phyloP scores from a whole-genome alignment of 2,888 invertebrate species.

The Boloria euphrosyne region DNA sequence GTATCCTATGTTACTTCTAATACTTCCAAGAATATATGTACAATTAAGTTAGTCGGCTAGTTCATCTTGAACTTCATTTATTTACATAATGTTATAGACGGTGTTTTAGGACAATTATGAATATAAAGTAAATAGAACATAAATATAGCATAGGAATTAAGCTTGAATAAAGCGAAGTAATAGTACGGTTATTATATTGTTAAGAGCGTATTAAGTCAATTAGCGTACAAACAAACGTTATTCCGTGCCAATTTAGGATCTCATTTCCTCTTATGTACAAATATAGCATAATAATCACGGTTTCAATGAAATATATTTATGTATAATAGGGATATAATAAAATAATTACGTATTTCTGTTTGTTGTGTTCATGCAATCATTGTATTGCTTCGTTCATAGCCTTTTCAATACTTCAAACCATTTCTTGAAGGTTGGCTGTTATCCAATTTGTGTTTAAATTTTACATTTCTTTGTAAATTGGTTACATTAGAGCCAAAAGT shows the following conservation, averaged over 20 bases:
- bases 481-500: too few species aligned
- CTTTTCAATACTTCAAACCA: too few species aligned
- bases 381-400: too few species aligned
- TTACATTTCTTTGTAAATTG: too few species aligned
- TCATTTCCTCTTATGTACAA: neutral
- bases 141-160: neutral
- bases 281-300: neutral
- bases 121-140: neutral
- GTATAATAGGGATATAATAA: neutral
- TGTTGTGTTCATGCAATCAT: too few species aligned
- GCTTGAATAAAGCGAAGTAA: neutral
- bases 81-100: neutral
- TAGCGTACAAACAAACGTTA: slow-evolving; percentile 10
- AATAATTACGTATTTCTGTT: too few species aligned
- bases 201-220: slow-evolving; percentile 11
- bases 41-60: too few species aligned
- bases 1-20: too few species aligned
- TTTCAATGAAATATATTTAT: neutral
- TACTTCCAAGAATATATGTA: too few species aligned
- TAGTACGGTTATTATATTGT: neutral
- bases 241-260: slow-evolving; percentile 7
- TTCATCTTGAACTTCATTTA: too few species aligned
- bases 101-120: neutral
- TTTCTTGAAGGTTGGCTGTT: too few species aligned
- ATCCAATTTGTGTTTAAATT: too few species aligned